A percentile compares a stretch with the other conserved stretches of the same genome.
These are phyloP conservation scores for Acronicta alni DNA, from an alignment of 2,888 invertebrate genomes.

Conservation along the genomic window DNA sequence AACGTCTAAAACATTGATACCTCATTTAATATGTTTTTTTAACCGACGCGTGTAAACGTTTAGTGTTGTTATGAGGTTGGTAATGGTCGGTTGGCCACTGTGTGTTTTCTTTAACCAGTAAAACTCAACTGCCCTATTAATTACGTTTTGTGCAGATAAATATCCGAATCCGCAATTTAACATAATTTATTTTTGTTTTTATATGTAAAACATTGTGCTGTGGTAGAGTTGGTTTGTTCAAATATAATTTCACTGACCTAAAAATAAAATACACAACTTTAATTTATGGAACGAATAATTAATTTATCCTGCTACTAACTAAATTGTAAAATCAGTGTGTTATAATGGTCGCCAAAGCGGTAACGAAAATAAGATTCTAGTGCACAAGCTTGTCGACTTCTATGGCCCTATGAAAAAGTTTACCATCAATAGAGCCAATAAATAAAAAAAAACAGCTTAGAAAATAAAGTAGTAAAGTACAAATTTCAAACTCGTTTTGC, in stretches of 20 bases:
- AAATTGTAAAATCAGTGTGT: too few relatives aligned
- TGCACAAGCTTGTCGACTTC: too few relatives aligned
- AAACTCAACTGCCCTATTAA: neutral
- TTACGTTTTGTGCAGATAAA: neutral
- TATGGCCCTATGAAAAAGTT: too few relatives aligned
- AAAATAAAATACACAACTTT: neutral
- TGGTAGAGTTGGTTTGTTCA: neutral
- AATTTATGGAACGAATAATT: neutral
- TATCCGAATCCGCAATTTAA: neutral
- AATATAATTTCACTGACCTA: neutral
- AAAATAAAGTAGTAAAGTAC: too few relatives aligned
- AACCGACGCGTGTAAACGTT: conserved; percentile 3
- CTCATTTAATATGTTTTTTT: conserved; percentile 30
- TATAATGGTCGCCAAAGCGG: too few relatives aligned
- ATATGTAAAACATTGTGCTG: neutral
- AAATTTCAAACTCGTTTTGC: too few relatives aligned
- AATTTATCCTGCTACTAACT: too few relatives aligned
- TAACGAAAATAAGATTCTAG: too few relatives aligned
- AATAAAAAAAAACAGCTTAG: too few relatives aligned
- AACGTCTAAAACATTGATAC: conserved; percentile 20
- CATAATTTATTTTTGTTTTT: neutral
- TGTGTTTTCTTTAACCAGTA: conserved; percentile 4
- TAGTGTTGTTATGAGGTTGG: conserved; percentile 12
- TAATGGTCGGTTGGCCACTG: neutral
- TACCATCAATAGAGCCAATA: too few relatives aligned